Evolutionary conservation across 30 jellyfish, hydroid and myxozoan species (phyloP).

Genomic region (Turritopsis dohrnii): DNA sequence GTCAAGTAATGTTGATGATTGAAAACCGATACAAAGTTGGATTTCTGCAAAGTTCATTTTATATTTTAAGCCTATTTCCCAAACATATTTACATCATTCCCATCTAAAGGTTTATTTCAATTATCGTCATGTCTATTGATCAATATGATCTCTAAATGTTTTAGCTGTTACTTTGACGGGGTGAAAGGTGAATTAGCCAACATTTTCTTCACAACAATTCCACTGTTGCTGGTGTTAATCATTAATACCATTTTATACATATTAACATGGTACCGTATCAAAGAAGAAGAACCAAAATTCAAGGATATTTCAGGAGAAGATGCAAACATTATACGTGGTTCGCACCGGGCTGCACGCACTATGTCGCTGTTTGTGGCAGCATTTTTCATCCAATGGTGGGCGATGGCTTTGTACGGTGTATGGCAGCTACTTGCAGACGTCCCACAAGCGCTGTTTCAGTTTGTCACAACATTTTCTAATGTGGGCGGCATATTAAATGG

Average conservation of each 20-base stretch:
- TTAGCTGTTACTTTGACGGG: slow-evolving; percentile 24
- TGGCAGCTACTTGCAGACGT: slow-evolving; percentile 9
- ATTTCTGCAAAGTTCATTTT: no score
- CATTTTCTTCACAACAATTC: slow-evolving; percentile 18
- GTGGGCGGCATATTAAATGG: slow-evolving; percentile 18
- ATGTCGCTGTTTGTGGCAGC: slow-evolving; percentile 23
- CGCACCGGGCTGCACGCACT: slow-evolving; percentile 24
- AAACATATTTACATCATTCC: background rate
- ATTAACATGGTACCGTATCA: slow-evolving; percentile 19
- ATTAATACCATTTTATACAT: slow-evolving; percentile 6
- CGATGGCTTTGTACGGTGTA: slow-evolving; percentile 22
- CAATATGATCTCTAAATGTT: background rate
- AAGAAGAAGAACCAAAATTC: slow-evolving; percentile 17
- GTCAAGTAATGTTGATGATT: no score
- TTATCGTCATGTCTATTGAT: background rate
- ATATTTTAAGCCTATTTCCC: no score
- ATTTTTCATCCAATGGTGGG: slow-evolving; percentile 27
- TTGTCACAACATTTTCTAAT: slow-evolving; percentile 19
- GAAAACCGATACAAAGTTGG: no score
- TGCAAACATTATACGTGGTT: slow-evolving; percentile 5
- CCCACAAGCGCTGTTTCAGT: slow-evolving; percentile 13
- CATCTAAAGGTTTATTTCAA: background rate
- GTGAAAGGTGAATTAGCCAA: slow-evolving; percentile 20
- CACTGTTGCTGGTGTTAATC: background rate
- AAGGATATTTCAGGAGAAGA: slow-evolving; percentile 6